Evolutionary conservation across 2,888 invertebrate species (phyloP).

Genomic region (Panzeria rudis): DNA sequence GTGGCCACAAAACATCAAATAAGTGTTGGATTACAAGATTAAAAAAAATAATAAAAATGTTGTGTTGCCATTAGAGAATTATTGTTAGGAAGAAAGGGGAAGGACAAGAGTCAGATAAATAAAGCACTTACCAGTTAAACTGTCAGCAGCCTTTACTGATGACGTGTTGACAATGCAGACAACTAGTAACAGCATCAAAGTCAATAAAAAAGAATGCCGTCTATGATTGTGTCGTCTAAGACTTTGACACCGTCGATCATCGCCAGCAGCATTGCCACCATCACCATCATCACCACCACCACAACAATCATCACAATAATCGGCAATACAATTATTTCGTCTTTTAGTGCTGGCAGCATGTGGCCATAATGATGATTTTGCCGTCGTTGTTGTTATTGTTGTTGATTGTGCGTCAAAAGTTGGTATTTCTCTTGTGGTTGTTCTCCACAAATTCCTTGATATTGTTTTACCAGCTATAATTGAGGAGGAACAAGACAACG

Average conservation of each 20-base stretch:
- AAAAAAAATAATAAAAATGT: constrained; percentile 14
- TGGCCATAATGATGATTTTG: constrained; percentile 44
- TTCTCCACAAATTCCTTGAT: constrained; percentile 67
- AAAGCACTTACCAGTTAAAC: constrained; percentile 74
- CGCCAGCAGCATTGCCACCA: neutral
- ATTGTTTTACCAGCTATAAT: constrained; percentile 64
- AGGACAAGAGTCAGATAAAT: neutral
- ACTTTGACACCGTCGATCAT: constrained; percentile 46
- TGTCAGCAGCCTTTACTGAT: constrained; percentile 72
- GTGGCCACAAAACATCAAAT: constrained; percentile 30
- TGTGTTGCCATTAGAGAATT: constrained; percentile 8
- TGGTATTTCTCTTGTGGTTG: constrained; percentile 42
- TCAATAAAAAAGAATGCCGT: constrained; percentile 67
- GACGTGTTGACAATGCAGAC: constrained; percentile 72
- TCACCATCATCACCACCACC: neutral
- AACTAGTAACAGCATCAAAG: constrained; percentile 71
- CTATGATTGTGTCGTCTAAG: constrained; percentile 58
- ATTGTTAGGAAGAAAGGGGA: neutral
- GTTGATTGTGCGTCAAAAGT: constrained; percentile 30
- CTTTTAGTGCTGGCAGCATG: constrained; percentile 53
- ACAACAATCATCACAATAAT: constrained; percentile 22
- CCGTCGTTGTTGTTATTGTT: constrained; percentile 13
- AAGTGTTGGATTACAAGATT: constrained; percentile 57
- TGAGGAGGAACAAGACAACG: constrained; percentile 34
- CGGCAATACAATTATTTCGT: constrained; percentile 48